These are phyloP conservation scores for rat (Rattus norvegicus) DNA, from an alignment of 2,113 vertebrate genomes.

Conservation along the genomic window DNA sequence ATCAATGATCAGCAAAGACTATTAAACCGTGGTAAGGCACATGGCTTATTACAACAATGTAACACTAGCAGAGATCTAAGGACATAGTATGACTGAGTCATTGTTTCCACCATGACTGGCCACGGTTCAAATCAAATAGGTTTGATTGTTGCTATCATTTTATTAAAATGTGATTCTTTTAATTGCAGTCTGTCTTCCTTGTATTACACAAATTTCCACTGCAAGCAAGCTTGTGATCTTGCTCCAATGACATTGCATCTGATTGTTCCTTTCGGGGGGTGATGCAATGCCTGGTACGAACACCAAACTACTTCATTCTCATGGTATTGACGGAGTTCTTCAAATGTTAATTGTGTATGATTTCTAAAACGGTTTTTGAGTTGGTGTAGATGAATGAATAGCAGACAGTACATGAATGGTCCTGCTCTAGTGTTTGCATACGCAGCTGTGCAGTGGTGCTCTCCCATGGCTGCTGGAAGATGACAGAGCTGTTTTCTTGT, in stretches of 20 bases:
- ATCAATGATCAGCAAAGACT: neutral
- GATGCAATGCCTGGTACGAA: neutral
- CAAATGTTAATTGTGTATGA: neutral
- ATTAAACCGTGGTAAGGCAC: neutral
- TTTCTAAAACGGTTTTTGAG: neutral
- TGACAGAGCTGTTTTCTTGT: neutral
- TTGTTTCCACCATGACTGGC: neutral
- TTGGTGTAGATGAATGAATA: neutral
- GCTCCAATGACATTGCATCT: neutral
- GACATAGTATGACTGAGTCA: neutral
- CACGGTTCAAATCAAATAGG: neutral
- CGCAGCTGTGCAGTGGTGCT: neutral
- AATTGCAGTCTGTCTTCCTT: neutral
- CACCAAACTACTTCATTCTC: neutral
- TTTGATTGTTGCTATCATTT: neutral
- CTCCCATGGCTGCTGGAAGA: neutral
- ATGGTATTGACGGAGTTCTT: neutral
- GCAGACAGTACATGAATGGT: neutral
- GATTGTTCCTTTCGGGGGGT: neutral
- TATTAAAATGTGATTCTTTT: neutral
- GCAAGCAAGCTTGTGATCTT: neutral
- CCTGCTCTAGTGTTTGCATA: neutral
- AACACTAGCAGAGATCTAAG: neutral
- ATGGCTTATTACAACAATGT: neutral
- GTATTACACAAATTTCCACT: neutral